phyloP scores from a whole-genome alignment of 2,888 invertebrate species.

The Patella pellucida region DNA sequence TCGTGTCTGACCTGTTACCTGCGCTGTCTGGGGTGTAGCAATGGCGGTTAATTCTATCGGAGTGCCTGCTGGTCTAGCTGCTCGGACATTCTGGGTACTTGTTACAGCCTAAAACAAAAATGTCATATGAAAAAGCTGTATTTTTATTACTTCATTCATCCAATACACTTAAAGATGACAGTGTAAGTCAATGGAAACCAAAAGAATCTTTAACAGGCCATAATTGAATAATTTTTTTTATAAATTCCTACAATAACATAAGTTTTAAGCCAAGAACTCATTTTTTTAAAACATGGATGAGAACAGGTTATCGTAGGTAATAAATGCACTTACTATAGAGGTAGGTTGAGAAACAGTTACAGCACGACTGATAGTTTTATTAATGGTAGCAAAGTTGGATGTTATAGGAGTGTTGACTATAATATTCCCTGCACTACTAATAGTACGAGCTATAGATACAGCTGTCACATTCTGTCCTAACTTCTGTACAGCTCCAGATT shows the following conservation, averaged over 20 bases:
- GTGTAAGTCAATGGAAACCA: too few relatives aligned
- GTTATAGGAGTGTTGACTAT: slow-evolving; percentile 52
- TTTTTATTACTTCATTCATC: neutral
- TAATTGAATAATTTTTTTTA: too few relatives aligned
- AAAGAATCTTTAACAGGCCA: too few relatives aligned
- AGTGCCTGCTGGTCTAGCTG: slow-evolving; percentile 42
- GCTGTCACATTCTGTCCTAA: slow-evolving; percentile 48
- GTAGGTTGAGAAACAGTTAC: slow-evolving; percentile 21
- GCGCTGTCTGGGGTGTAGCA: slow-evolving; percentile 42
- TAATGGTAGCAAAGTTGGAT: slow-evolving; percentile 52
- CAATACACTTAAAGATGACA: too few relatives aligned
- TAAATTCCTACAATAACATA: too few relatives aligned
- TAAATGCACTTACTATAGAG: slow-evolving; percentile 31
- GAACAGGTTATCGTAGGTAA: too few relatives aligned
- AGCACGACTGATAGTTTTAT: slow-evolving; percentile 48
- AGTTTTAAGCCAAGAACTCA: too few relatives aligned
- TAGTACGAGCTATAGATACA: slow-evolving; percentile 49
- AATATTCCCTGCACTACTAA: slow-evolving; percentile 52
- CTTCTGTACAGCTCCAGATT: slow-evolving; percentile 50
- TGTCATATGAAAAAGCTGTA: neutral
- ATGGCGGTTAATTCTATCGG: slow-evolving; percentile 57
- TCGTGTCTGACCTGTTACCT: slow-evolving; percentile 48
- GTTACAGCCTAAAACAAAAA: slow-evolving; percentile 46
- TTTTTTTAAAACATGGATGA: too few relatives aligned
- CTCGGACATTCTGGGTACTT: slow-evolving; percentile 43